Base-by-base conservation (phyloP, 2,797 vertebrate genomes). In the Tokudaia muenninki region DNA sequence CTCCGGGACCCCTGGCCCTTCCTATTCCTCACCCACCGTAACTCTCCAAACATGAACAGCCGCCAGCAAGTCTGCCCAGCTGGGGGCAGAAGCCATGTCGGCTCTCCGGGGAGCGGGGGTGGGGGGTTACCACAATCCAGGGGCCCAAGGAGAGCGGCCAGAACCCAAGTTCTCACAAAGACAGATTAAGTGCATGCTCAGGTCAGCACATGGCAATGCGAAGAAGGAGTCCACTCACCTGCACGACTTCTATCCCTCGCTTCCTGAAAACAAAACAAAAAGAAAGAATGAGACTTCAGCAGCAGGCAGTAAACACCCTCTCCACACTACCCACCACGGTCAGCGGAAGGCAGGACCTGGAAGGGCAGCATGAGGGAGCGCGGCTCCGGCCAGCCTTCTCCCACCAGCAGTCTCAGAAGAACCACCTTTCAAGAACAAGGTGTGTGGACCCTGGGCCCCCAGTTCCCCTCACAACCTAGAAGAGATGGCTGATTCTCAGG, bases 241-340 rank as follows among this genome's bases (percentile, higher is more conserved):
- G 99, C 96, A 99, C 98, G 94, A 99, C 99, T 98, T 99, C 99
- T 96, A 99, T 99, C 94, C 99, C 99, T 98, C 99, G 99, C 99
- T 99, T 99, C 98, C 99, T 99, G 98, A 79, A 98, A 98, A 97
- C 98, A 97, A 95, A 97, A 78, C 94, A 97, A 11, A 98, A 92
- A 98, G 79, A 97, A 98, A 92, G 95, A 83, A 34, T 26, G 67
- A 98, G 97, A 94, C 86, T 88, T 96, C 74, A 96, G 67, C 74
- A 96, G 67, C 81, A 91, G 98, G 83, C 0, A 1, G 44, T 63
- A 8, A 31, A 21, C 92, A 86, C 92, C 10, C 74, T 91, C 82
- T 92, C 74, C 83, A 67, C 63, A 94, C 65, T 6, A 6, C n/a
- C 44, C 55, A 4, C n/a, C 3, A 17, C 1, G 17, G 86, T n/a